phyloP scores from a whole-genome alignment of 2,888 invertebrate species.

The Sinelater perroti region DNA sequence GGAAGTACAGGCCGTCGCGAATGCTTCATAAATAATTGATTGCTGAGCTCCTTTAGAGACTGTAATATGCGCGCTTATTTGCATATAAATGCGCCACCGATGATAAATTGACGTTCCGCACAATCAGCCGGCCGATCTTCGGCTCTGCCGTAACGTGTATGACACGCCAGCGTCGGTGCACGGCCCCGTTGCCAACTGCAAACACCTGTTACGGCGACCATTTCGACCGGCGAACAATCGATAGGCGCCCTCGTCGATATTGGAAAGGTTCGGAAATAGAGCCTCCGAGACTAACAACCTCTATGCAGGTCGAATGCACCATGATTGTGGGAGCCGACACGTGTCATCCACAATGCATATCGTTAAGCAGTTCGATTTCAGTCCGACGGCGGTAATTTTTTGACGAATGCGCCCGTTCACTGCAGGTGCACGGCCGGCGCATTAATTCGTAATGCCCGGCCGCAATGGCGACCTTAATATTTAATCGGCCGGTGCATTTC shows the following conservation, averaged over 20 bases:
- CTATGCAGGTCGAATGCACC: constrained; percentile 16
- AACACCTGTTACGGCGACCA: too few species aligned
- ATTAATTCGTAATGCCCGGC: too few species aligned
- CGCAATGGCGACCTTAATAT: background rate
- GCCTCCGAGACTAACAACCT: constrained; percentile 12
- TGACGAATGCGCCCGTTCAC: too few species aligned
- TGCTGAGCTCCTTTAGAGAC: constrained; percentile 7
- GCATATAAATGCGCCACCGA: constrained; percentile 21
- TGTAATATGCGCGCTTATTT: constrained; percentile 17
- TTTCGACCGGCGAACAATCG: background rate
- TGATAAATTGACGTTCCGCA: constrained; percentile 15
- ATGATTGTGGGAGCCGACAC: constrained; percentile 13
- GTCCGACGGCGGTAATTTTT: background rate
- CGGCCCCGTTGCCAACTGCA: too few species aligned
- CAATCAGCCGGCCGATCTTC: background rate
- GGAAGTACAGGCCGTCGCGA: background rate
- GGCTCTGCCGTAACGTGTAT: constrained; percentile 5
- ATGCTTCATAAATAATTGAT: constrained; percentile 23
- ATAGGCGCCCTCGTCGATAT: background rate
- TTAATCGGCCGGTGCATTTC: background rate
- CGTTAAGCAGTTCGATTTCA: background rate
- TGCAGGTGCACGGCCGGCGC: too few species aligned
- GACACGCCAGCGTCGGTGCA: too few species aligned
- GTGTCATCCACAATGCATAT: constrained; percentile 9
- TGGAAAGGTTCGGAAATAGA: background rate